Evolutionary conservation across 2,797 vertebrate species (phyloP).

Genomic region (Catamblyrhynchus diadema): DNA sequence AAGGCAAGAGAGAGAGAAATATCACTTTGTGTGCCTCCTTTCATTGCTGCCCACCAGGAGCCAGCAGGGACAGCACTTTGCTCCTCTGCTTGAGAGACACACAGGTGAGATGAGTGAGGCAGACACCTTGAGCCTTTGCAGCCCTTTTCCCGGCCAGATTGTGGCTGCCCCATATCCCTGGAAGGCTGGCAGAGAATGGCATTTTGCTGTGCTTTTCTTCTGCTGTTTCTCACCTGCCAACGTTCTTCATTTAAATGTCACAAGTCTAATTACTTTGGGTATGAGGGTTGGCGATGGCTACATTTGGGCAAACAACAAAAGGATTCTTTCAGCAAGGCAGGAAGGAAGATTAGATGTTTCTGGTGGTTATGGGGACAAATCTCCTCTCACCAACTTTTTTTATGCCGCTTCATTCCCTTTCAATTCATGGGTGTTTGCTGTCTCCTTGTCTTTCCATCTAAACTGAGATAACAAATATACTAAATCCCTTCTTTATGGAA

Average conservation of each 20-base stretch:
- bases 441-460: neutral
- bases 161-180: neutral
- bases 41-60: slow-evolving; percentile 44
- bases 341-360: neutral
- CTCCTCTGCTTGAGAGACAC: neutral
- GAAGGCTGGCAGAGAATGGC: neutral
- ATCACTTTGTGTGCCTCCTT: slow-evolving; percentile 32
- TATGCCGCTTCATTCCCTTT: neutral
- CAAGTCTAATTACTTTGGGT: neutral
- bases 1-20: slow-evolving; percentile 25
- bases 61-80: neutral
- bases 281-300: neutral
- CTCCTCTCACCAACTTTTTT: neutral
- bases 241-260: neutral
- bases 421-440: neutral
- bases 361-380: neutral
- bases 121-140: slow-evolving; percentile 6
- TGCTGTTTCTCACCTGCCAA: slow-evolving; percentile 1
- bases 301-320: neutral
- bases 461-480: neutral
- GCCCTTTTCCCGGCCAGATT: neutral
- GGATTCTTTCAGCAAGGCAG: neutral
- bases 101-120: neutral
- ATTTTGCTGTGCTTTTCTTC: slow-evolving; percentile 6
- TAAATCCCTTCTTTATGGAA: neutral